Conservation (phyloP, 2,113 vertebrate species). For the Scopus umbretta region DNA sequence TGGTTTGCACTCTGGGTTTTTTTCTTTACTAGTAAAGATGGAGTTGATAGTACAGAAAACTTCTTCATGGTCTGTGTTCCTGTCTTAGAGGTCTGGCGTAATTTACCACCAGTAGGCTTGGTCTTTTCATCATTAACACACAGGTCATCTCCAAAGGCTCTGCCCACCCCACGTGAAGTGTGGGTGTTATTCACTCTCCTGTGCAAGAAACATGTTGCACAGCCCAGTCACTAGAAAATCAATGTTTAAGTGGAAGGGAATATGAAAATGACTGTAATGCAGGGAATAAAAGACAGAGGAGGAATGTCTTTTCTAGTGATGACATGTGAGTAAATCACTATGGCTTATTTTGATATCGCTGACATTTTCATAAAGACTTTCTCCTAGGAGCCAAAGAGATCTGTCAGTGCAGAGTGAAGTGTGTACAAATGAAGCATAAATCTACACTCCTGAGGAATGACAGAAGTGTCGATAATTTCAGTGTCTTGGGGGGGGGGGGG, state of each 20-base stretch:
- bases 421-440: not conserved
- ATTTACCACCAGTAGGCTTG: not conserved
- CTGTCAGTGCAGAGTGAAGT: conserved; percentile 28
- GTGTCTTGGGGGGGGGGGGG: too few relatives aligned
- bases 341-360: conserved; percentile 40
- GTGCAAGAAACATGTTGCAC: not conserved
- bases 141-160: not conserved
- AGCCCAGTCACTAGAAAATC: not conserved
- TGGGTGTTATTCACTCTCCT: not conserved
- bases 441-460: not conserved
- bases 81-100: not conserved
- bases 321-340: conserved; percentile 25
- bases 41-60: not conserved
- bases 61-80: not conserved
- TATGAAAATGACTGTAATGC: not conserved
- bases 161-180: not conserved
- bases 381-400: not conserved
- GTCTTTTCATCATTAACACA: not conserved
- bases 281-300: conserved; percentile 32
- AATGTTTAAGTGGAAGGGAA: not conserved
- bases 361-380: conserved; percentile 49
- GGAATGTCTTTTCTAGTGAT: not conserved
- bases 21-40: not conserved
- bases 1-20: not conserved
- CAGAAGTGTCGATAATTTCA: not conserved